These are phyloP conservation scores for Orthosia cruda DNA, from an alignment of 2,888 invertebrate species.

Conservation along the genomic window DNA sequence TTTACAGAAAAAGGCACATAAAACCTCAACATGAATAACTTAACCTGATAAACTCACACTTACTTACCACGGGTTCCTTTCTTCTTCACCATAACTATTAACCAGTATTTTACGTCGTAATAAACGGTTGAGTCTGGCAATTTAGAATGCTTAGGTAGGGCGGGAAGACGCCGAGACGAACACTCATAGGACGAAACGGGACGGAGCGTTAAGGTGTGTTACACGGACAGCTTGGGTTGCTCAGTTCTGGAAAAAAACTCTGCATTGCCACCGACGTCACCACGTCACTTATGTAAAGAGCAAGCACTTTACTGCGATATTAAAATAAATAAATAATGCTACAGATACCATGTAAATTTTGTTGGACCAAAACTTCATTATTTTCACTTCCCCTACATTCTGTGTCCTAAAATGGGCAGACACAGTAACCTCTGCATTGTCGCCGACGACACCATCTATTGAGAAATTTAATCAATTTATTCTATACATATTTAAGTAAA, in stretches of 20 bases:
- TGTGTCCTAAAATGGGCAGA: too few species aligned
- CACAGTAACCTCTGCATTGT: too few species aligned
- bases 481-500: too few species aligned
- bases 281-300: too few species aligned
- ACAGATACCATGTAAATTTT: not conserved
- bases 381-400: too few species aligned
- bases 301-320: too few species aligned
- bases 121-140: conserved; percentile 52
- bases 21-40: conserved; percentile 17
- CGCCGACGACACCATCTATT: too few species aligned
- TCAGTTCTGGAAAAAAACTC: not conserved
- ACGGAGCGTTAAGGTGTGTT: conserved; percentile 40
- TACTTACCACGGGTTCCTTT: conserved; percentile 23
- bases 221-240: not conserved
- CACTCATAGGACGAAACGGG: conserved; percentile 37
- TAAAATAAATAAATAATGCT: too few species aligned
- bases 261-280: too few species aligned
- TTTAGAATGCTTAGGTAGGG: conserved; percentile 63
- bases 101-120: conserved; percentile 57
- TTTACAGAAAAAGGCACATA: conserved; percentile 1
- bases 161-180: conserved; percentile 45
- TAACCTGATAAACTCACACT: conserved; percentile 36
- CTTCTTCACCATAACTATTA: conserved; percentile 47
- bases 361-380: too few species aligned
- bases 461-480: too few species aligned